These are phyloP conservation scores for Cataglyphis hispanica DNA, from an alignment of 1,140 invertebrate genomes.

Conservation along the genomic window DNA sequence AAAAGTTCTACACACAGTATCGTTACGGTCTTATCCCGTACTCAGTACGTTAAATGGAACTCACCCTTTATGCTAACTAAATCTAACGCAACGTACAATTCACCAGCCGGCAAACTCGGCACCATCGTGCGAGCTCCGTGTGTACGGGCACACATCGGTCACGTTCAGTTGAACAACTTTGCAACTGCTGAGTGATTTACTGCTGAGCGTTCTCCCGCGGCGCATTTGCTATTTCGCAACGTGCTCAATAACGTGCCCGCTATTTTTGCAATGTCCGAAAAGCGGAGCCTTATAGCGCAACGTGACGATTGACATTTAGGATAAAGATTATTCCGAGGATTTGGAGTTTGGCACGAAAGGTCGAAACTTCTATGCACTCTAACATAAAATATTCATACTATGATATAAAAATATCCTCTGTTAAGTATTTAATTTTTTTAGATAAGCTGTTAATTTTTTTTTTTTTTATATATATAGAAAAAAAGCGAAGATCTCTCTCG, in stretches of 20 bases:
- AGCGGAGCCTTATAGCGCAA: not conserved
- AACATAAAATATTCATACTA: not conserved
- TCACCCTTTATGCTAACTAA: slow-evolving; percentile 64
- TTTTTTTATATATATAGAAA: too few relatives aligned
- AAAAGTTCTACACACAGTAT: slow-evolving; percentile 56
- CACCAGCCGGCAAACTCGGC: slow-evolving; percentile 23
- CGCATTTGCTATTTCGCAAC: slow-evolving; percentile 60
- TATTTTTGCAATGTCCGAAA: slow-evolving; percentile 33
- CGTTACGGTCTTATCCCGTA: slow-evolving; percentile 59
- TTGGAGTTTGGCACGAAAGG: not conserved
- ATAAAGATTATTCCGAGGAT: not conserved
- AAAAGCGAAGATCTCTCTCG: too few relatives aligned
- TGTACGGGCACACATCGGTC: slow-evolving; percentile 58
- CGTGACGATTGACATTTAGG: slow-evolving; percentile 19
- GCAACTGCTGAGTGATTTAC: slow-evolving; percentile 64
- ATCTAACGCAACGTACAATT: slow-evolving; percentile 64
- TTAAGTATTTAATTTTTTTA: too few relatives aligned
- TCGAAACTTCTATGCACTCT: not conserved
- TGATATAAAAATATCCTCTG: too few relatives aligned
- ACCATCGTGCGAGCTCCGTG: not conserved
- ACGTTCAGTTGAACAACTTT: slow-evolving; percentile 65
- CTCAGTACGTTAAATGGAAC: slow-evolving; percentile 61
- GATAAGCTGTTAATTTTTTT: too few relatives aligned
- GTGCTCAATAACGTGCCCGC: slow-evolving; percentile 54
- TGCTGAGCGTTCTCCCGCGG: slow-evolving; percentile 51